Evolutionary conservation across 1,140 invertebrate genomes (phyloP), one percentile per base, ranked within the genome.

Genomic region (Diploscapter pachys): DNA sequence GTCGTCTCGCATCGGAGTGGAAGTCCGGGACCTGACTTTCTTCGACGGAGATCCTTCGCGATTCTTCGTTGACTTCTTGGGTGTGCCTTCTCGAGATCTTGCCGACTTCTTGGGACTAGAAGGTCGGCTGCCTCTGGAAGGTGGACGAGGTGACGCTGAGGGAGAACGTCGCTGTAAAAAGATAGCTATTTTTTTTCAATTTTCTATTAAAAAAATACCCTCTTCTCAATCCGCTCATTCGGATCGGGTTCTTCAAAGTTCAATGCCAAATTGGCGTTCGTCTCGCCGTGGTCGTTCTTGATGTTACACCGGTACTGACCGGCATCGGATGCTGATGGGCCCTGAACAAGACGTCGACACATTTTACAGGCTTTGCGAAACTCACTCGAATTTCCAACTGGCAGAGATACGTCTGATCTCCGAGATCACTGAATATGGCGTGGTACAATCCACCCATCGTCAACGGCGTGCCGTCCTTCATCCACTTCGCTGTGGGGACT

Each of bases 291-390:
- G 78, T 91, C 89, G 87, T 98, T 98, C 87, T 96, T 97, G 76
- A 98, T 94, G 83, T 95, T 95, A 86, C 95, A 97, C 87, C 98
- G 98, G 88, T 98, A 99, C 54, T 96, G 89, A 57, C 96, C 96
- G 80, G 95, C 95, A 88, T 99, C 95, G 82, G 93, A 92, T 77
- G 93, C 90, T 80, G 92, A 92, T 73, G 95, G 95, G 88, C 96
- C 93, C 88, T 91, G 82, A 53, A 87, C 83, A 67, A 4, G 67
- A 53, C 64, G 79, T 71, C 51, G 72, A 55, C 11, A 71, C 3
- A 4, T 49, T 54, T 11, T 48, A 66, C 8, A 6, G 13, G 3
- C 31, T 31, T 31, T 31, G 55, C 78, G 70, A 56, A 55, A 79
- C 81, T 79, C 85, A 91, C 90, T 85, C 92, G 91, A 6, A 98